Evolutionary conservation across 2,888 invertebrate species (phyloP).

Genomic region (Cantharis flavilabris): DNA sequence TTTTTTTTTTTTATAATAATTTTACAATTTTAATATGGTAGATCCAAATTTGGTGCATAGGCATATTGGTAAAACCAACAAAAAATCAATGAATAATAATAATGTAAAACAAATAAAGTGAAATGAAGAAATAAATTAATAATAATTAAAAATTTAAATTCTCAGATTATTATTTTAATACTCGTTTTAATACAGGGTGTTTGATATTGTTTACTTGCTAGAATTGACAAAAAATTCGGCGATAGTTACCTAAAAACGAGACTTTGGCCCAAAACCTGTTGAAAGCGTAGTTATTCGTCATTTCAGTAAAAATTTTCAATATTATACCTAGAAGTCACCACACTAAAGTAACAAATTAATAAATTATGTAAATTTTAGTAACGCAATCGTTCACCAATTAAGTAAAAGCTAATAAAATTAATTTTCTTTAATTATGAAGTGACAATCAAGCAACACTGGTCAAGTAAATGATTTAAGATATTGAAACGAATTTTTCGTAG

Average conservation of each 20-base stretch:
- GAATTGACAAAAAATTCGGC: neutral
- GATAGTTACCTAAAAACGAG: neutral
- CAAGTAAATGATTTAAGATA: neutral
- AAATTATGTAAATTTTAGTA: neutral
- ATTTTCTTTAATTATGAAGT: neutral
- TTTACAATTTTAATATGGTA: no score
- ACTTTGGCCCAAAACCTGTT: neutral
- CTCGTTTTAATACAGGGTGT: no score
- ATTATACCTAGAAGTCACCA: neutral
- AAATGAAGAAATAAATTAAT: no score
- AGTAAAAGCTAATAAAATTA: neutral
- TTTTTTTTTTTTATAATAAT: no score
- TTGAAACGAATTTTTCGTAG: neutral
- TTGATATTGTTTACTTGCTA: no score
- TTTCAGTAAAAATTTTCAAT: neutral
- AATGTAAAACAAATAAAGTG: no score
- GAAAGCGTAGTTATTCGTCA: neutral
- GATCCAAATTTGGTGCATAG: no score
- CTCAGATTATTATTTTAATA: no score
- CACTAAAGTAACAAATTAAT: neutral
- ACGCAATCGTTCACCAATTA: neutral
- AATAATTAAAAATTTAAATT: no score
- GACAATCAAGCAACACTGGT: neutral
- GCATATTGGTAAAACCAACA: no score
- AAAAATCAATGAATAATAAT: no score